phyloP scores from a whole-genome alignment of 2,797 vertebrate species.

The Anabacerthia variegaticeps region DNA sequence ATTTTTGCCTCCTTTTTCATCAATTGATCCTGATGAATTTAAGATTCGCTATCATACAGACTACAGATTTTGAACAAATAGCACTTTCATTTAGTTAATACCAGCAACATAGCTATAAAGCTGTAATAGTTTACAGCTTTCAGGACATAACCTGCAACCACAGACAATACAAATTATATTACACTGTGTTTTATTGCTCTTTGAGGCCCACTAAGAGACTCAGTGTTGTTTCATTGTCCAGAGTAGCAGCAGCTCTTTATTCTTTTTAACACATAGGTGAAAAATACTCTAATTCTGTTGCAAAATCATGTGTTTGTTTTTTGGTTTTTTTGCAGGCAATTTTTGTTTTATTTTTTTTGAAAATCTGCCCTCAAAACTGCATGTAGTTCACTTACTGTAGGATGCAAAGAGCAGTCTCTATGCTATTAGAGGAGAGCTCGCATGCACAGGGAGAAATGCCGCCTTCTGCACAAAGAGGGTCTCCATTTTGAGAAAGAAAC shows the following conservation, averaged over 20 bases:
- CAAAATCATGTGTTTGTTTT: background rate
- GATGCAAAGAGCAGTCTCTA: background rate
- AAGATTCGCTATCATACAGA: slow-evolving; percentile 16
- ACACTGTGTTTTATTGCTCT: slow-evolving; percentile 52
- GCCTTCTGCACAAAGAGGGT: background rate
- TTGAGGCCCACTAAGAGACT: slow-evolving; percentile 42
- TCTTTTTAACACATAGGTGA: slow-evolving; percentile 20
- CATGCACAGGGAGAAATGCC: background rate
- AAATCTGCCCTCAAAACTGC: background rate
- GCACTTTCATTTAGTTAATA: slow-evolving; percentile 73
- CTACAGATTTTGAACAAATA: slow-evolving; percentile 71
- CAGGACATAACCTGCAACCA: slow-evolving; percentile 73
- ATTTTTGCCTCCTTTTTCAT: slow-evolving; percentile 47
- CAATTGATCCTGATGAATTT: slow-evolving; percentile 47
- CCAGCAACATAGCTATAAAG: slow-evolving; percentile 70
- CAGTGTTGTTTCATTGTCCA: background rate
- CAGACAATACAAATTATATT: slow-evolving; percentile 75
- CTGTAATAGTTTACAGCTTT: slow-evolving; percentile 69
- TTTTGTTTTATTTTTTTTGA: background rate
- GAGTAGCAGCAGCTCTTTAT: slow-evolving; percentile 11
- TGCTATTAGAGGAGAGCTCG: background rate
- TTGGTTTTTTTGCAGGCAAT: no score
- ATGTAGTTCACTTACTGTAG: background rate
- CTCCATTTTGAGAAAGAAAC: background rate
- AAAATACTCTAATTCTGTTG: slow-evolving; percentile 21